Evolutionary conservation across 2,797 vertebrate genomes (phyloP).

Genomic region (Sebastes melanostomus): DNA sequence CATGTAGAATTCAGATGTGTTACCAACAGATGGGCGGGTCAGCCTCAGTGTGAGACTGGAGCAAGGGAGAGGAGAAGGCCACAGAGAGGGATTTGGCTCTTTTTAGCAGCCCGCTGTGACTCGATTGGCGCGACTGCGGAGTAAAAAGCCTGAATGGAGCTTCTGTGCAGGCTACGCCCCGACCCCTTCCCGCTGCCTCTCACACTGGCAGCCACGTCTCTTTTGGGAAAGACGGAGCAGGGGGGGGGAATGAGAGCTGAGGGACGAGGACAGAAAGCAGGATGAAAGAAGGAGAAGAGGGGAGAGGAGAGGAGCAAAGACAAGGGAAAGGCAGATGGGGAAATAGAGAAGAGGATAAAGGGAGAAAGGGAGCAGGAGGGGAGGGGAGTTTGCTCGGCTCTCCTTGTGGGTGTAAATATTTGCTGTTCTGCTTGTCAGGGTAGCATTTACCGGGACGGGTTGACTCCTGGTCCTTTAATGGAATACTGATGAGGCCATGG

Average conservation of each 20-base stretch:
- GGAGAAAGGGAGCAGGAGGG: constrained; percentile 3
- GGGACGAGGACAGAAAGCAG: constrained; percentile 22
- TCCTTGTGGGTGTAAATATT: constrained; percentile 84
- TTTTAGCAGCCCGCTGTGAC: constrained; percentile 71
- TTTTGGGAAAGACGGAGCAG: constrained; percentile 33
- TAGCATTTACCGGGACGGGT: constrained; percentile 73
- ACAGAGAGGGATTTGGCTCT: constrained; percentile 62
- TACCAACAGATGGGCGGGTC: constrained; percentile 53
- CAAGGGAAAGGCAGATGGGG: constrained; percentile 8
- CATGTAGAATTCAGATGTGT: constrained; percentile 49
- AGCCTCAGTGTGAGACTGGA: constrained; percentile 35
- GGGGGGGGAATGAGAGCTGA: background rate
- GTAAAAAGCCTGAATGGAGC: constrained; percentile 74
- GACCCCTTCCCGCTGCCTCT: constrained; percentile 37
- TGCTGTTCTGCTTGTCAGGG: constrained; percentile 85
- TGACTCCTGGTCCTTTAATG: constrained; percentile 71
- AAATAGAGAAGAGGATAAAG: constrained; percentile 26
- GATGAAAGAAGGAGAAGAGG: constrained; percentile 11
- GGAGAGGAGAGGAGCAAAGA: constrained; percentile 1
- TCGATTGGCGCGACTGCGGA: constrained; percentile 61
- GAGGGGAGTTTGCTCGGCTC: constrained; percentile 43
- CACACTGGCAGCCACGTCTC: constrained; percentile 52
- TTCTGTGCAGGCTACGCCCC: constrained; percentile 72
- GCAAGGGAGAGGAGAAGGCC: constrained; percentile 26
- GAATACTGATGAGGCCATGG: constrained; percentile 82